Evolutionary conservation across 92 coral and sea anemone species (phyloP).

Genomic region (Chrysogorgia sp.): DNA sequence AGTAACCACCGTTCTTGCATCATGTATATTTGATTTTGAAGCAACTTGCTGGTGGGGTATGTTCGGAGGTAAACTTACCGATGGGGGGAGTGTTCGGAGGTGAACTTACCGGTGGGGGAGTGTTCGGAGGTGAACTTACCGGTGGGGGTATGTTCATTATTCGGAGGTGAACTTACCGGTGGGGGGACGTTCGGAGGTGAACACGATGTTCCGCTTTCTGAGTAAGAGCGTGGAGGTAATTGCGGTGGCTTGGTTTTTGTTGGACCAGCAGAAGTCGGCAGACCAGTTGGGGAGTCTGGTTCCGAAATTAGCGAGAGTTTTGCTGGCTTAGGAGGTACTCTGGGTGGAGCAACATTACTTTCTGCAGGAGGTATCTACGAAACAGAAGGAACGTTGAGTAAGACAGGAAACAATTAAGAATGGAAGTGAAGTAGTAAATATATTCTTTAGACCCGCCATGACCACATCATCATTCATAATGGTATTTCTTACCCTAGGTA

Average conservation of each 20-base stretch:
- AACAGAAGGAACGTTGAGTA: not conserved
- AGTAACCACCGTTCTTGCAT: too few relatives aligned
- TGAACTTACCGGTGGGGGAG: too few relatives aligned
- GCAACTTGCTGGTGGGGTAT: too few relatives aligned
- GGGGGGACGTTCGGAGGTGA: slow-evolving; percentile 91
- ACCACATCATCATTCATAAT: not conserved
- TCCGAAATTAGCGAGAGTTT: slow-evolving; percentile 25
- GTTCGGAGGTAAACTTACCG: too few relatives aligned
- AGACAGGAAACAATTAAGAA: too few relatives aligned
- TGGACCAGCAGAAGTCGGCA: not conserved
- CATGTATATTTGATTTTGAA: too few relatives aligned
- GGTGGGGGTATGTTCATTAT: not conserved
- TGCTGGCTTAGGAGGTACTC: slow-evolving; percentile 56
- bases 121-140: too few relatives aligned
- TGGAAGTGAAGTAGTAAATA: not conserved
- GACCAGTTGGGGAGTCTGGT: slow-evolving; percentile 17
- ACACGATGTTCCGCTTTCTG: slow-evolving; percentile 57
- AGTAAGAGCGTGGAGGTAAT: slow-evolving; percentile 55
- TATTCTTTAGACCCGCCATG: not conserved
- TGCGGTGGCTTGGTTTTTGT: slow-evolving; percentile 23
- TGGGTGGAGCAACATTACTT: slow-evolving; percentile 76
- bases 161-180: slow-evolving; percentile 61
- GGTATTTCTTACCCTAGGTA: slow-evolving; percentile 17
- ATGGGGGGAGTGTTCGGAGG: not conserved
- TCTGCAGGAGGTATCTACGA: slow-evolving; percentile 24